Base-by-base conservation (phyloP, 2,888 invertebrate species). In the Zygothrica quintamaculata region DNA sequence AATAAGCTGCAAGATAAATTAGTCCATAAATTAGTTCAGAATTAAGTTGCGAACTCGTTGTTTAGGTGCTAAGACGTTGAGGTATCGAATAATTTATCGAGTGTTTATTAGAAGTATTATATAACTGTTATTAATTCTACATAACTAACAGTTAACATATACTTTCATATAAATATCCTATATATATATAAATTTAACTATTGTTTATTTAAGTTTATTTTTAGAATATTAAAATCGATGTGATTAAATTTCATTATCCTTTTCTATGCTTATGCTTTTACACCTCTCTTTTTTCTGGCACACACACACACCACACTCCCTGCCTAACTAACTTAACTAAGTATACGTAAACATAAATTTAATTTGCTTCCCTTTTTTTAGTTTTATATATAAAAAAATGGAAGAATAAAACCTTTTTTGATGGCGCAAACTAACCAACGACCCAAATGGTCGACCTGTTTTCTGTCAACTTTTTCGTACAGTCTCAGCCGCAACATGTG, bases 401-500 rank as follows among this genome's bases (percentile, higher is more conserved):
- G 15, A 22, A 13, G 13, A 69, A 31, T 39, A 37, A 51, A 42
- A 50, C 42, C 67, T 66, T 47, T 66, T 47, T 44, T 61, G 52
- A 61, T 61, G 39, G 36, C 33, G 15, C 47, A 59, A 57, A 33
- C 57, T 33, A 48, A 68, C 34, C 7, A 18, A 43, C 59, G 44
- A 18, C 46, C 33, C 55, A 62, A 64, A 59, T 37, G 53, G 59
- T 29, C 65, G 79, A 82, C 84, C 77, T 78, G 70, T 47, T 78
- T 77, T 71, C 68, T 59, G 48, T 18, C 66, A 59, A 56, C 61
- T 43, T 2, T 26, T 7, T 7, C 7, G 29, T n/a, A 65, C 50
- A 55, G 60, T 51, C 9, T 25, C 47, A 55, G 64, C 74, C 69
- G 57, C 74, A 64, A 65, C 62, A 74, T 67, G 48, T 61, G 31